Evolutionary conservation across 2,113 vertebrate species (phyloP), one percentile per base, ranked within the genome.

Genomic region (Dascyllus trimaculatus): DNA sequence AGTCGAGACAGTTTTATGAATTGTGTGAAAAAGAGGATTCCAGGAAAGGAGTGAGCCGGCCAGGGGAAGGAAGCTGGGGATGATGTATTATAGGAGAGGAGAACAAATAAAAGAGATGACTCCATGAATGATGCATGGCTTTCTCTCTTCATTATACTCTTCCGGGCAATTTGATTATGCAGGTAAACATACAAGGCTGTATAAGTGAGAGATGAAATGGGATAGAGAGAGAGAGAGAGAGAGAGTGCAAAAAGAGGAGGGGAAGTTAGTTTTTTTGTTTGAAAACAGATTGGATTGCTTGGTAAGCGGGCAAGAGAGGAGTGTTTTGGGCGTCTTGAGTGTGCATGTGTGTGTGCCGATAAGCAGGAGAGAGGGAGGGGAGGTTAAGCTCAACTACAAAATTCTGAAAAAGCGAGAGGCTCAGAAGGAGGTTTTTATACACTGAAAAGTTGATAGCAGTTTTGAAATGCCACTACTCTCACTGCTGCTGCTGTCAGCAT

Each of bases 121-220:
- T 75, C 57, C 58, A 86, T 91, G 77, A 88, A 87, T 85, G 80
- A 91, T 87, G 84, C 24, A 83, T 9, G 19, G 65, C 69, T 61
- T 70, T 77, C 46, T 46, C 26, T 80, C 43, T 58, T 48, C 49
- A 61, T 89, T 75, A 72, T 62, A 45, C 57, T 60, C 52, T 62
- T 81, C 78, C 0, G 3, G 56, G 43, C 59, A 75, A 60, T 78
- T 83, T 61, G 69, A 91, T 88, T 80, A 71, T 78, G 64, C 73
- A 79, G 84, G 82, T 89, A 80, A 90, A 89, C 73, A 85, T 53
- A 35, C 21, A 8, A 69, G 71, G 69, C 76, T 62, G 43, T 53
- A 66, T 21, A 61, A 80, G 51, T 43, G 26, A 56, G 68, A 48
- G 68, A 70, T 63, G 64, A 67, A 71, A 76, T 59, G 57, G 29